A percentile compares a stretch with the other conserved stretches of the same genome.
phyloP scores from a whole-genome alignment of 2,113 vertebrate species.

The Nipponia nippon region DNA sequence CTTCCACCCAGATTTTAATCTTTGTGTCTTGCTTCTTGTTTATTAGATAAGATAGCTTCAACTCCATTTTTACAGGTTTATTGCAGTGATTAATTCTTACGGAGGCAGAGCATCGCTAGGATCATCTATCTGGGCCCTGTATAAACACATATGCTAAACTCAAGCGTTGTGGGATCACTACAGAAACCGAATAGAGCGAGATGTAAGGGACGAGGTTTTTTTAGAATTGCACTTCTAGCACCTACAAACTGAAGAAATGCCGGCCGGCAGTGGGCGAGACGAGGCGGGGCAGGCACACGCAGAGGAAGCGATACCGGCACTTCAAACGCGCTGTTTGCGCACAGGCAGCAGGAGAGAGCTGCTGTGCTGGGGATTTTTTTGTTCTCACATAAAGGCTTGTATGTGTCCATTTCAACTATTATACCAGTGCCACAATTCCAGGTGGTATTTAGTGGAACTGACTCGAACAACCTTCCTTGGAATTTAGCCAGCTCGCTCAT shows the following conservation, averaged over 20 bases:
- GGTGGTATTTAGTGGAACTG: neutral
- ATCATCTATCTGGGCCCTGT: neutral
- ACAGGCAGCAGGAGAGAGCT: neutral
- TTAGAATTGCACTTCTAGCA: neutral
- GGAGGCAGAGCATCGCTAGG: neutral
- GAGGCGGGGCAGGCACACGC: neutral
- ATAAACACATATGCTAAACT: neutral
- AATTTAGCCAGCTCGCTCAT: neutral
- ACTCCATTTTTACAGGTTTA: neutral
- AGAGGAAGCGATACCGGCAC: neutral
- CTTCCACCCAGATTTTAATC: neutral
- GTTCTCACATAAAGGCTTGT: neutral
- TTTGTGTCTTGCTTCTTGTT: neutral
- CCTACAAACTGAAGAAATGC: neutral
- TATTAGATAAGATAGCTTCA: neutral
- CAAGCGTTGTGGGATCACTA: neutral
- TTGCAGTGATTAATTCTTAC: neutral
- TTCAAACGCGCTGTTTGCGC: neutral
- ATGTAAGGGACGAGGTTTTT: neutral
- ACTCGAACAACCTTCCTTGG: neutral
- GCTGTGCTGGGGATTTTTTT: neutral
- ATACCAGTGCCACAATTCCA: fast-evolving
- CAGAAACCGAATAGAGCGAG: neutral
- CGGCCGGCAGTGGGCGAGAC: fast-evolving
- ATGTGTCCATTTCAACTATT: neutral